Percentiles rank a stretch among this genome's conserved stretches.
Conservation (phyloP, 2,113 vertebrate genomes). For the Bos javanicus region DNA sequence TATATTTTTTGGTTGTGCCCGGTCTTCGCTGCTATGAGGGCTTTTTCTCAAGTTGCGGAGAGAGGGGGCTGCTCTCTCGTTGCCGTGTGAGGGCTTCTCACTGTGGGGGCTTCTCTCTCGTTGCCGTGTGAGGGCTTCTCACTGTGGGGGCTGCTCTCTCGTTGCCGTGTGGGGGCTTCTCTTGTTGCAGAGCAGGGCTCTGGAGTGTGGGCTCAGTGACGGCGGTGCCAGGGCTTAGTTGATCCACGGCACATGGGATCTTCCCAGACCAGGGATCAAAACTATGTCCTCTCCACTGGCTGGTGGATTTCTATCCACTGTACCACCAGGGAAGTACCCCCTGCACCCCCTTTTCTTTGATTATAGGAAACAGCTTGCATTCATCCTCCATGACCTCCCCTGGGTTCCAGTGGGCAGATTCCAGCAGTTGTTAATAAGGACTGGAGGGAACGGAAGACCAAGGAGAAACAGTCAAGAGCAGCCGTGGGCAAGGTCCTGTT, state of each 20-base stretch:
- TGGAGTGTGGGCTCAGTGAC: background rate
- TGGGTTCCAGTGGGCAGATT: background rate
- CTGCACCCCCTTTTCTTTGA: background rate
- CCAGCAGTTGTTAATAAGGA: background rate
- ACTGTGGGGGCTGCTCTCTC: background rate
- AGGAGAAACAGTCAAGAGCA: background rate
- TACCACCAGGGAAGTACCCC: background rate
- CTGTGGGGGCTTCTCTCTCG: background rate
- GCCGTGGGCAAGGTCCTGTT: background rate
- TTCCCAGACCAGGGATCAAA: background rate
- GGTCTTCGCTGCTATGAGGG: background rate
- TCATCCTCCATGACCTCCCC: background rate
- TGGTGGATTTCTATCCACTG: background rate
- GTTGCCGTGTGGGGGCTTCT: too few species aligned
- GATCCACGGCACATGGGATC: background rate
- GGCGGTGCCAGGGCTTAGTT: background rate
- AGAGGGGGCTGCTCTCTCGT: background rate
- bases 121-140: background rate
- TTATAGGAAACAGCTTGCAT: background rate
- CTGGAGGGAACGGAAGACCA: accelerated
- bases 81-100: background rate
- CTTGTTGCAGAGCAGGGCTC: background rate
- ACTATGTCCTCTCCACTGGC: background rate
- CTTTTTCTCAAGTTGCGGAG: background rate
- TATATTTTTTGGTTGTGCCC: background rate